A percentile compares a stretch with the other conserved stretches of the same genome.
phyloP scores from a whole-genome alignment of 2,888 invertebrate species.

The Apodemia duryi region DNA sequence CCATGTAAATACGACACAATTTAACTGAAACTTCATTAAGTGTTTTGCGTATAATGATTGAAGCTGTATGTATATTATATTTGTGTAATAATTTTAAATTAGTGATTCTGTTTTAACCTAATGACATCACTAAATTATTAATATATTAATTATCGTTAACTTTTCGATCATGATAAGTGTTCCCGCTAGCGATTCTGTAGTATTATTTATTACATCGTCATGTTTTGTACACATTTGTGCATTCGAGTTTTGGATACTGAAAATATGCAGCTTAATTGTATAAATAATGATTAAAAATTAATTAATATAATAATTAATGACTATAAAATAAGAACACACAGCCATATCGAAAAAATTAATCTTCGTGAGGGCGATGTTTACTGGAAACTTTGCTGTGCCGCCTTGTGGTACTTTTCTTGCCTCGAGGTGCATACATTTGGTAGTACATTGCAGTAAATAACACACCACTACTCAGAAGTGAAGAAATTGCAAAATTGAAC shows the following conservation, averaged over 20 bases:
- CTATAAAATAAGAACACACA: not conserved
- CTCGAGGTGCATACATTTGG: slow-evolving; percentile 58
- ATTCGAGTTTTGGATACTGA: not conserved
- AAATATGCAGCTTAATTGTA: not conserved
- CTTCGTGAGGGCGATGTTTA: slow-evolving; percentile 13
- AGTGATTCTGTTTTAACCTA: no score
- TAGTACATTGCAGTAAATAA: slow-evolving; percentile 85
- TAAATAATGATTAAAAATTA: not conserved
- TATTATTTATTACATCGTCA: no score
- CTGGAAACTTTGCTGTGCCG: not conserved
- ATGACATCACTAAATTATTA: no score
- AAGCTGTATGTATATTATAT: no score
- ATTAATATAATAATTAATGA: not conserved
- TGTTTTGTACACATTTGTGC: not conserved
- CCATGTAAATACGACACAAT: no score
- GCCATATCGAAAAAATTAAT: not conserved
- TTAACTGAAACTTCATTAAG: no score
- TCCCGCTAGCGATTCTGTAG: no score
- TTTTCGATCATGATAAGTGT: no score
- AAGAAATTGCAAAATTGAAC: slow-evolving; percentile 85
- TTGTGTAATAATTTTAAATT: no score
- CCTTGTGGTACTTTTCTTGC: not conserved
- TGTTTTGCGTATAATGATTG: no score
- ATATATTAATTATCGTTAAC: no score
- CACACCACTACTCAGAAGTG: slow-evolving; percentile 83